These are phyloP conservation scores for Diplazon laetatorius DNA, from an alignment of 2,888 invertebrate genomes.

Conservation along the genomic window DNA sequence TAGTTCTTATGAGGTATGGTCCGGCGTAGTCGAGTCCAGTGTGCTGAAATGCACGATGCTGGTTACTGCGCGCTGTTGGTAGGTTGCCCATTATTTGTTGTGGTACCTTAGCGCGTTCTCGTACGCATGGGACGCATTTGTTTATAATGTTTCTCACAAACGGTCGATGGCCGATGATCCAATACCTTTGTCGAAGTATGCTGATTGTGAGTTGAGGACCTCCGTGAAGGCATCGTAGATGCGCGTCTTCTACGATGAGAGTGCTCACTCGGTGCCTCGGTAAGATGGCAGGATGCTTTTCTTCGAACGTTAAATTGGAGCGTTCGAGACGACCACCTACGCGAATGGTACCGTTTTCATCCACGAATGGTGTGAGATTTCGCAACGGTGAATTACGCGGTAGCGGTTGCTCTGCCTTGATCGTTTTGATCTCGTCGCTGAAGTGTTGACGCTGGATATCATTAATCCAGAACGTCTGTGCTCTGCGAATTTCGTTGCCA, in stretches of 20 bases:
- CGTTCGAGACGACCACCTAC: conserved; percentile 53
- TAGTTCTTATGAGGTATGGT: conserved; percentile 66
- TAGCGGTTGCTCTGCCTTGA: not conserved
- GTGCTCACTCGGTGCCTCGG: conserved; percentile 48
- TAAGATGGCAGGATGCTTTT: conserved; percentile 51
- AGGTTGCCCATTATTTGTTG: conserved; percentile 75
- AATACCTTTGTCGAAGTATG: conserved; percentile 66
- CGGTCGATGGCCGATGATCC: conserved; percentile 71
- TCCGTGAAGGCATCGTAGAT: conserved; percentile 63
- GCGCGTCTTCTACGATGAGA: too few species aligned
- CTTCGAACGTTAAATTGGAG: conserved; percentile 23
- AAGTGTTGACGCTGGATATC: conserved; percentile 1
- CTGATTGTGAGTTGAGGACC: conserved; percentile 65
- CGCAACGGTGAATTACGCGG: not conserved
- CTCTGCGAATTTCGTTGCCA: conserved; percentile 18
- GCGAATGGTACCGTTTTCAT: conserved; percentile 36
- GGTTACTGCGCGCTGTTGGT: conserved; percentile 71
- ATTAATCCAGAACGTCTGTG: too few species aligned
- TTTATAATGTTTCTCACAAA: conserved; percentile 64
- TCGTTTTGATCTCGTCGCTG: conserved; percentile 5
- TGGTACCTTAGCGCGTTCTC: conserved; percentile 58
- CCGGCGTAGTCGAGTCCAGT: conserved; percentile 77
- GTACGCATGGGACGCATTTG: conserved; percentile 73
- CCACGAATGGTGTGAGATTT: conserved; percentile 44
- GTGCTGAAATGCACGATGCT: conserved; percentile 70